Evolutionary conservation across 2,113 vertebrate species (phyloP), one percentile per base, ranked within the genome.

Genomic region (Copsychus sechellarum): DNA sequence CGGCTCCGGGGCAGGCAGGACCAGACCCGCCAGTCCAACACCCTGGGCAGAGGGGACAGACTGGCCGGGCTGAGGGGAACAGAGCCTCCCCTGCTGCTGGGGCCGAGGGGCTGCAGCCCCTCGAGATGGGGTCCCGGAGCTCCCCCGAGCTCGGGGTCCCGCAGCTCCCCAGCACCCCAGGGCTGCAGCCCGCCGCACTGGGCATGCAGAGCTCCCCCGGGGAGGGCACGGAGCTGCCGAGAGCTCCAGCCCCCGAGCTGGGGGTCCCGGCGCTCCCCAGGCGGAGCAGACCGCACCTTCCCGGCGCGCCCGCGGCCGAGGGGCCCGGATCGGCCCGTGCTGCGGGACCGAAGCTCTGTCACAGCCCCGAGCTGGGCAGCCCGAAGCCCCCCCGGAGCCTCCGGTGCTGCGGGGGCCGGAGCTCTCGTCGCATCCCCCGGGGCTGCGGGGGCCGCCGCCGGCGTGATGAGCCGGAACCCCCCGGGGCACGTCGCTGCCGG

Each of bases 81-180:
- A 7, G 26, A n/a, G 24, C 20, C 14, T 8, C 24, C 18, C 11
- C 28, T 1, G 34, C 6, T 6, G 22, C 47, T 4, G 2, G 19
- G 23, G 43, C n/a, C 22, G 56, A 62, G 8, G 18, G 5, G 23
- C 66, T 66, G 40, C 50, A 16, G 7, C 34, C 10, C 24, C 11
- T 7, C 1, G 8, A 5, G 42, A 19, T 8, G 65, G 33, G 56
- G 34, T 2, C 14, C 8, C 29, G 5, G 40, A 25, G 61, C 21
- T 80, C 31, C 16, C 40, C 8, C 4, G 17, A 5, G 51, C 16
- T 4, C 57, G 51, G 56, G 18, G 4, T 8, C 15, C 21, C 24
- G 2, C 9, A 40, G n/a, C 25, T 6, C 8, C 28, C 13, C 12
- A 1, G 26, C 8, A 24, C 8, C 8, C 9, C 10, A 22, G 15